phyloP scores from a whole-genome alignment of 2,888 invertebrate species.

The Diogma glabrata region DNA sequence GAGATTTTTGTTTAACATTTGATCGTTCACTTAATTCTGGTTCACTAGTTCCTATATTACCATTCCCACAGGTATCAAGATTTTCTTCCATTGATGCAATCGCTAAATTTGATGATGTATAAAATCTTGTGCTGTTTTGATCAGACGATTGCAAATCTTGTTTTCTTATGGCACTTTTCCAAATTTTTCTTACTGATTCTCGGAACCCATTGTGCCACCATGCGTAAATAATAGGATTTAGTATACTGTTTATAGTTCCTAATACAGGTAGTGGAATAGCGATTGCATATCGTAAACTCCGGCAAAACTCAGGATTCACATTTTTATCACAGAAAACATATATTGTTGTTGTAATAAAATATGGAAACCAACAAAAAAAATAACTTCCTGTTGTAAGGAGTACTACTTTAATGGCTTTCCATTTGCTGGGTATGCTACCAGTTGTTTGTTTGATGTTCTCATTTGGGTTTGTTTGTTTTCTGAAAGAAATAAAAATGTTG shows the following conservation, averaged over 20 bases:
- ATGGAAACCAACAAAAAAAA: constrained; percentile 49
- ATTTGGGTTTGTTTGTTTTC: constrained; percentile 14
- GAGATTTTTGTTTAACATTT: no score
- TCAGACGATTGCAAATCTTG: no score
- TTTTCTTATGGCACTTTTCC: not conserved
- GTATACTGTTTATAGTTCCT: constrained; percentile 47
- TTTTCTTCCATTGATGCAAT: no score
- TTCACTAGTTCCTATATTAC: no score
- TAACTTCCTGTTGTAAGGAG: constrained; percentile 49
- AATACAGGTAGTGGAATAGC: constrained; percentile 47
- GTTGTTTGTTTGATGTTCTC: constrained; percentile 16
- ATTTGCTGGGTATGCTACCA: constrained; percentile 39
- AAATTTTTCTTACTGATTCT: constrained; percentile 21
- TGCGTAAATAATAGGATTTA: constrained; percentile 55
- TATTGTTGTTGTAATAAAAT: constrained; percentile 44
- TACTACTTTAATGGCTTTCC: constrained; percentile 51
- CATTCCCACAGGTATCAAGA: no score
- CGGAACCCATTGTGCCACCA: constrained; percentile 62
- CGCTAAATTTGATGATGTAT: no score
- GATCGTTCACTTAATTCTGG: no score
- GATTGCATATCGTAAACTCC: constrained; percentile 39
- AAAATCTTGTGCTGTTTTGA: no score
- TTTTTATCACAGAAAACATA: constrained; percentile 43
- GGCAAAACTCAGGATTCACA: constrained; percentile 38
- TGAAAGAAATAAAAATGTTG: constrained; percentile 16